phyloP scores from a whole-genome alignment of 2,113 vertebrate genomes.

The Oceanites oceanicus region DNA sequence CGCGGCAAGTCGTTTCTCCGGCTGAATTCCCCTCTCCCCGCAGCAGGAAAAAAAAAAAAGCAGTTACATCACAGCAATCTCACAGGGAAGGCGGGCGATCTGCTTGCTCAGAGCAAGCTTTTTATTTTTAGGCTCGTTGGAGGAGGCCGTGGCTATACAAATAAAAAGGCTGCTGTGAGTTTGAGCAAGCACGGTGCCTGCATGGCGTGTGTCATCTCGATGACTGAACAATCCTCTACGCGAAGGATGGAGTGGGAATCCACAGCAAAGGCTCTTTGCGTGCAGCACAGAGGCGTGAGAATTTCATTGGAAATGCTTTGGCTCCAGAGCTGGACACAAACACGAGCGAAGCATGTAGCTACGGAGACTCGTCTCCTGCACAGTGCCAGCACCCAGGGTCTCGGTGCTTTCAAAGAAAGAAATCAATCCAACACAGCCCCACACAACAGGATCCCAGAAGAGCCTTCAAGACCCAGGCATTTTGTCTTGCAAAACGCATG shows the following conservation, averaged over 20 bases:
- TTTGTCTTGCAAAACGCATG: background rate
- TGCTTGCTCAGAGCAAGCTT: constrained; percentile 34
- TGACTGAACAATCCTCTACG: background rate
- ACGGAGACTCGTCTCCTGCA: fast-evolving
- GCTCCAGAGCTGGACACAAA: background rate
- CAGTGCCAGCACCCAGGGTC: background rate
- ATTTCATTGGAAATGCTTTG: background rate
- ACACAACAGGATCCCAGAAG: background rate
- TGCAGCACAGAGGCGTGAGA: background rate
- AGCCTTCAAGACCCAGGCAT: background rate
- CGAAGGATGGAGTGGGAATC: background rate
- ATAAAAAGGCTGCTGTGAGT: background rate
- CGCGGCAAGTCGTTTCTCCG: background rate
- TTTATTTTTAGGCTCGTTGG: constrained; percentile 29
- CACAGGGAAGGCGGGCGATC: background rate
- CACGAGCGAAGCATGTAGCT: background rate
- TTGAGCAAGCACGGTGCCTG: background rate
- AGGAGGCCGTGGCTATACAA: constrained; percentile 17
- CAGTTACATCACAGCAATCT: background rate
- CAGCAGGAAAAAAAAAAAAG: background rate
- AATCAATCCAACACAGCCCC: background rate
- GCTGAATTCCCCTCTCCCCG: background rate
- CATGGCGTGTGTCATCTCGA: background rate
- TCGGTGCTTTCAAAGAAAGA: background rate
- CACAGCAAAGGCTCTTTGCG: fast-evolving